A percentile compares a stretch with the other conserved stretches of the same genome.
phyloP scores from a whole-genome alignment of 2,888 invertebrate species.

The Idaea biselata region DNA sequence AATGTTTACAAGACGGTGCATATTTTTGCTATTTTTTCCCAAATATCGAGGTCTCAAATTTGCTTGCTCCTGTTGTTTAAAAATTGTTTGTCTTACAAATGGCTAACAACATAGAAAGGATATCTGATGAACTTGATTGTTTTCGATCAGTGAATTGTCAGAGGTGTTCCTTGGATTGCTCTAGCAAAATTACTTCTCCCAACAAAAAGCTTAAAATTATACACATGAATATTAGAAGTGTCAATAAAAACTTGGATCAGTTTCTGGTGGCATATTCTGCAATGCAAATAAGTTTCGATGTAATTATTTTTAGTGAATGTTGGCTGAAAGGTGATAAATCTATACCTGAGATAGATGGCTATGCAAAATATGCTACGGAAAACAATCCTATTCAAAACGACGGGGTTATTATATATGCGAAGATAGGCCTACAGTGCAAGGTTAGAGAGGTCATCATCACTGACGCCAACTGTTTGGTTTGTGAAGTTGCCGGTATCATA shows the following conservation, averaged over 20 bases:
- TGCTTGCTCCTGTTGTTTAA: too few species aligned
- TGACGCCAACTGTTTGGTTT: slow-evolving; percentile 1
- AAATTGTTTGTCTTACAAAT: too few species aligned
- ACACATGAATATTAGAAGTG: neutral
- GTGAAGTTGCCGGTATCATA: neutral
- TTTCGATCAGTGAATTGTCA: too few species aligned
- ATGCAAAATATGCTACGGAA: neutral
- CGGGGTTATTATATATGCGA: neutral
- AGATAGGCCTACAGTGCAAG: neutral
- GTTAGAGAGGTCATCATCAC: neutral
- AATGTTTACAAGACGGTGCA: too few species aligned
- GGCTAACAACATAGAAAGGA: too few species aligned
- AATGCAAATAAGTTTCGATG: neutral
- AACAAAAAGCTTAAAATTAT: neutral
- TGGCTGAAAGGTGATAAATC: neutral
- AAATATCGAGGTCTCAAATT: too few species aligned
- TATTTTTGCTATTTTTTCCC: too few species aligned
- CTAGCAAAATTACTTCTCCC: too few species aligned
- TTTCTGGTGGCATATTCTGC: neutral
- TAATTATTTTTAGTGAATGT: neutral
- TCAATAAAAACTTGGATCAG: neutral
- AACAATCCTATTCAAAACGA: neutral
- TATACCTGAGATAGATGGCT: neutral
- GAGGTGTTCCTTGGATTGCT: too few species aligned
- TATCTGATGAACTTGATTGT: too few species aligned